Evolutionary conservation across 1,140 invertebrate species (phyloP).

Genomic region (Drosophila azteca): DNA sequence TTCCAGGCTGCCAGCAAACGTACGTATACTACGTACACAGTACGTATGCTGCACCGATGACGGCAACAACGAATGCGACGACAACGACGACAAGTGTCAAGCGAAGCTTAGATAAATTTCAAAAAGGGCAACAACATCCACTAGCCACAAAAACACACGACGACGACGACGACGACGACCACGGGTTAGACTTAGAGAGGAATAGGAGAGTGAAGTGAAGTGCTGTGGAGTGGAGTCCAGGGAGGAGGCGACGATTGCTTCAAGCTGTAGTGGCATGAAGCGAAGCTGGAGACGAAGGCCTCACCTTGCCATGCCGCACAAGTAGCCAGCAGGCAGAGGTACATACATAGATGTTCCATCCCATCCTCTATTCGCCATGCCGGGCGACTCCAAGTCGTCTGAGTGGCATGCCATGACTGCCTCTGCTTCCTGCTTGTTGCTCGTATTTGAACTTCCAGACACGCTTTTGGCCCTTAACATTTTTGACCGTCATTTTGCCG

Average conservation of each 20-base stretch:
- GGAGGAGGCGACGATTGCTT: conserved; percentile 37
- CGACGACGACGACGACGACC: background rate
- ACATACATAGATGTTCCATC: conserved; percentile 3
- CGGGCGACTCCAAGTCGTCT: conserved; percentile 19
- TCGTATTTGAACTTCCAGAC: conserved; percentile 79
- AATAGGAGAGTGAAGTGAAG: background rate
- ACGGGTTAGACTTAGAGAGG: conserved; percentile 24
- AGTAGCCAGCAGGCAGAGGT: conserved; percentile 64
- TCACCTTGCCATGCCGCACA: conserved; percentile 76
- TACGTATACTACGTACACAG: background rate
- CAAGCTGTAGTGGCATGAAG: conserved; percentile 24
- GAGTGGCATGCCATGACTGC: conserved; percentile 60
- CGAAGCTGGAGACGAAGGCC: conserved; percentile 39
- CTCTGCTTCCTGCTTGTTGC: conserved; percentile 53
- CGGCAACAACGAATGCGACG: conserved; percentile 22
- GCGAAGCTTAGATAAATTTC: conserved; percentile 80
- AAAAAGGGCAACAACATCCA: conserved; percentile 77
- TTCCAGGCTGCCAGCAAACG: conserved; percentile 43
- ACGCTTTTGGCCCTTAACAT: conserved; percentile 83
- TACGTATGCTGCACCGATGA: conserved; percentile 4
- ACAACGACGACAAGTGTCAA: conserved; percentile 76
- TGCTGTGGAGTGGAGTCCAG: conserved; percentile 12
- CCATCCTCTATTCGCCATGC: conserved; percentile 24
- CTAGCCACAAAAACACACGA: conserved; percentile 11
- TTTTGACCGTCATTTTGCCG: conserved; percentile 80